Evolutionary conservation across 2,113 vertebrate species (phyloP).

Genomic region (Pluvianellus socialis): DNA sequence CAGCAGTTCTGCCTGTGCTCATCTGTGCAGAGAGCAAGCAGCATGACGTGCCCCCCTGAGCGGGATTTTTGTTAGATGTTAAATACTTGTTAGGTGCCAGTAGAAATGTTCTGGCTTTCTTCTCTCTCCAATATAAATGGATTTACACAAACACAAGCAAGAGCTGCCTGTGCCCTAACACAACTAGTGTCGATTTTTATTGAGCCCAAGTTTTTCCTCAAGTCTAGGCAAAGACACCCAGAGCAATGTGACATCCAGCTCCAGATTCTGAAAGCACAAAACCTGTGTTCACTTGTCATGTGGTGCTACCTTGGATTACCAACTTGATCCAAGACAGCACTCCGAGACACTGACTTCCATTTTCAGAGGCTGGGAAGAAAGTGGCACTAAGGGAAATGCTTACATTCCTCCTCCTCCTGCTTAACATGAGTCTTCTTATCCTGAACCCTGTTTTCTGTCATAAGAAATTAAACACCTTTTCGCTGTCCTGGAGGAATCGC

Average conservation of each 20-base stretch:
- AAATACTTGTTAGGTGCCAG: not conserved
- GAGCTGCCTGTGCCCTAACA: not conserved
- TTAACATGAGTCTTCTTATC: not conserved
- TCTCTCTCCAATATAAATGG: not conserved
- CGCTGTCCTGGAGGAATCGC: not conserved
- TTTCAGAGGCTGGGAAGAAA: not conserved
- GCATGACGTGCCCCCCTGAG: fast-evolving
- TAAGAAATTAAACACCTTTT: not conserved
- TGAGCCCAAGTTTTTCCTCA: not conserved
- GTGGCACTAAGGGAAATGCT: not conserved
- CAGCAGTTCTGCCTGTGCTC: not conserved
- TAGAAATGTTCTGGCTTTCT: not conserved
- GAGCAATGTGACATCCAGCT: not conserved
- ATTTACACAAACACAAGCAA: not conserved
- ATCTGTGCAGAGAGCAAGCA: not conserved
- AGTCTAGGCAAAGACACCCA: not conserved
- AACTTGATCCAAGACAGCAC: not conserved
- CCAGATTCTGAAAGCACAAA: not conserved
- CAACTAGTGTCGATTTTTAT: not conserved
- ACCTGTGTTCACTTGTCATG: not conserved
- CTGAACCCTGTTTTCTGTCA: not conserved
- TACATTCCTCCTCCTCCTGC: not conserved
- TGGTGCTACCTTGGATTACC: not conserved
- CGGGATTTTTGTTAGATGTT: not conserved
- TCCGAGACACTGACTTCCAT: not conserved